phyloP scores from a whole-genome alignment of 2,888 invertebrate genomes.

The Germaria angustata region DNA sequence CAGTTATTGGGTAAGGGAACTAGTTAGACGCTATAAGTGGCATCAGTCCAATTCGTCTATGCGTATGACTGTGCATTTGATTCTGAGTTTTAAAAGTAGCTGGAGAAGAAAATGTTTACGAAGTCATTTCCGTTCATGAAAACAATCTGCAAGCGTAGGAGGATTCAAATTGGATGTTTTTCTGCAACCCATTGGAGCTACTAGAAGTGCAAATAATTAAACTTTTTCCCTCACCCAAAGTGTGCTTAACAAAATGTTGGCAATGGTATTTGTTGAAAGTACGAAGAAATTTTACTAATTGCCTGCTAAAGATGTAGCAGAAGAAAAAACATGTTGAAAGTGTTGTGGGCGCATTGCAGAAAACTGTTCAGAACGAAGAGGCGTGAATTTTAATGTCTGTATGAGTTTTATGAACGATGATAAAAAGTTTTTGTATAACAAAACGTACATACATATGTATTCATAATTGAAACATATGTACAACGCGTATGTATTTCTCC shows the following conservation, averaged over 20 bases:
- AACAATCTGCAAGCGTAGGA: no score
- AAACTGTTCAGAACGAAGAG: slow-evolving; percentile 40
- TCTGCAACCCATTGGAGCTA: no score
- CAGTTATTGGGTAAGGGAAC: neutral
- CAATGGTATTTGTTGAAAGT: slow-evolving; percentile 31
- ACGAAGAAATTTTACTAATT: slow-evolving; percentile 57
- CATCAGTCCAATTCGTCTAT: no score
- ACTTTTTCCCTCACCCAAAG: slow-evolving; percentile 16
- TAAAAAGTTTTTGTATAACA: slow-evolving; percentile 20
- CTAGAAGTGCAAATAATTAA: neutral
- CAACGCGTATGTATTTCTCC: neutral
- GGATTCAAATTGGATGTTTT: no score
- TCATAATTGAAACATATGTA: slow-evolving; percentile 28
- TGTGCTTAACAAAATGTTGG: slow-evolving; percentile 7
- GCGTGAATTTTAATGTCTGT: slow-evolving; percentile 52
- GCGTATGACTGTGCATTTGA: no score
- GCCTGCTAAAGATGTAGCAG: slow-evolving; percentile 33
- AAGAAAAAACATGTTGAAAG: slow-evolving; percentile 50
- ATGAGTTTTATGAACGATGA: slow-evolving; percentile 35
- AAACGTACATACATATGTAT: neutral
- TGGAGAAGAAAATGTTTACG: neutral
- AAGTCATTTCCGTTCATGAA: no score
- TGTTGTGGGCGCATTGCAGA: slow-evolving; percentile 29
- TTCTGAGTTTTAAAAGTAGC: no score
- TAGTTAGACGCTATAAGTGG: no score